Conservation (phyloP, 2,113 vertebrate genomes). For the Oryzias woworae region DNA sequence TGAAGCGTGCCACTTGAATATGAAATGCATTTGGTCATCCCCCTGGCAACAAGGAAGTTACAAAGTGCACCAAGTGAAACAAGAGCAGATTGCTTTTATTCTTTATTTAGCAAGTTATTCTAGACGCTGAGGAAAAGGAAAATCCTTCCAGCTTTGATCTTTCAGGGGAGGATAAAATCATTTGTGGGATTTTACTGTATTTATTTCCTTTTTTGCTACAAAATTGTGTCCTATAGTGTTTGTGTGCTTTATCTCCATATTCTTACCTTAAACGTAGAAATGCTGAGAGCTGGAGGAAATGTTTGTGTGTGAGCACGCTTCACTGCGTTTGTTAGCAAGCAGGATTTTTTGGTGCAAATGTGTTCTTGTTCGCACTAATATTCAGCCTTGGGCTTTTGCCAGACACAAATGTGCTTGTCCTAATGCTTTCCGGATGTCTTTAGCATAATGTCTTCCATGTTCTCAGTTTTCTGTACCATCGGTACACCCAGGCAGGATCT, state of each 20-base stretch:
- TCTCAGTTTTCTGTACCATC: conserved; percentile 30
- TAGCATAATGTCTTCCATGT: conserved; percentile 46
- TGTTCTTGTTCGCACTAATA: conserved; percentile 28
- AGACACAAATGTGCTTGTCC: conserved; percentile 33
- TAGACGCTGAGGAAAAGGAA: conserved; percentile 58
- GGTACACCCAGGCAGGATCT: conserved; percentile 8
- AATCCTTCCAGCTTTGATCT: conserved; percentile 40
- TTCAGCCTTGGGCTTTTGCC: conserved; percentile 28
- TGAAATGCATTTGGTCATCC: conserved; percentile 82
- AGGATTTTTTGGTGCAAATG: conserved; percentile 16
- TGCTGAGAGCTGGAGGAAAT: not conserved
- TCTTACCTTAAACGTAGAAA: not conserved
- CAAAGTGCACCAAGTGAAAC: conserved; percentile 68
- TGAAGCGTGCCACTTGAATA: conserved; percentile 77
- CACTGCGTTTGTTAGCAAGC: conserved; percentile 16
- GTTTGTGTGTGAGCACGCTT: not conserved
- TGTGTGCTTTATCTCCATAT: too few relatives aligned
- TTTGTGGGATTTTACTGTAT: not conserved
- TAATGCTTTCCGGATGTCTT: conserved; percentile 44
- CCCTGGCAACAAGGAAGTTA: conserved; percentile 77
- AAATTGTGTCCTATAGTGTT: too few relatives aligned
- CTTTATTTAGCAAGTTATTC: conserved; percentile 75
- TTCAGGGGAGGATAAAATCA: conserved; percentile 13
- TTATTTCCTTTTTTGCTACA: too few relatives aligned
- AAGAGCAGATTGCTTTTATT: conserved; percentile 73